Percentiles rank a stretch among this genome's conserved stretches.
Evolutionary conservation across 1,140 invertebrate species (phyloP).

Genomic region (Euwallacea fornicatus): DNA sequence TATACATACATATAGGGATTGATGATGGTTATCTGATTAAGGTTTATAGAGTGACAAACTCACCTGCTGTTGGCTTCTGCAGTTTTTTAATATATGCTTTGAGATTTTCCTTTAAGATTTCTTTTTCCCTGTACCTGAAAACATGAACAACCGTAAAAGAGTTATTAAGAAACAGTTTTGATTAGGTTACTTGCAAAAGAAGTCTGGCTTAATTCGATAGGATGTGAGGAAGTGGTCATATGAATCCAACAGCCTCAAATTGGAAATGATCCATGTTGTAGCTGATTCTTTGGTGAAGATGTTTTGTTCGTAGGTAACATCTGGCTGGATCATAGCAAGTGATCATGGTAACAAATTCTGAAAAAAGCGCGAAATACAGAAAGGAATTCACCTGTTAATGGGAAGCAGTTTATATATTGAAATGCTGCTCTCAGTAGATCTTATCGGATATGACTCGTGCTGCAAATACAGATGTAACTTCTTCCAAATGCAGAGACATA

Average conservation of each 20-base stretch:
- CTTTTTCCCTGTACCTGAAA: constrained; percentile 11
- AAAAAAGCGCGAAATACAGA: constrained; percentile 4
- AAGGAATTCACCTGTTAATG: background rate
- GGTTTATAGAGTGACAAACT: too few species aligned
- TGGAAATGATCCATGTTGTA: constrained; percentile 44
- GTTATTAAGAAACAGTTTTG: background rate
- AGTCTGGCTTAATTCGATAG: constrained; percentile 66
- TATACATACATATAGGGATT: background rate
- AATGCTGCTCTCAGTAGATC: background rate
- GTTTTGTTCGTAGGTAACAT: constrained; percentile 67
- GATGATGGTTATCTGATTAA: too few species aligned
- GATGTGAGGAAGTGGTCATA: constrained; percentile 65
- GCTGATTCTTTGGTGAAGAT: constrained; percentile 52
- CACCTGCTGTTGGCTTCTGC: background rate
- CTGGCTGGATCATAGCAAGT: constrained; percentile 61
- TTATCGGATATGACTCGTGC: background rate
- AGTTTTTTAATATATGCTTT: constrained; percentile 7
- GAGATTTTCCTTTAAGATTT: background rate
- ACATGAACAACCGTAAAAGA: background rate
- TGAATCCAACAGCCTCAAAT: constrained; percentile 59
- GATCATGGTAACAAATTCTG: constrained; percentile 4
- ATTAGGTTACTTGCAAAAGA: constrained; percentile 59
- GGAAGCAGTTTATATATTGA: background rate
- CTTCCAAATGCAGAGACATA: background rate
- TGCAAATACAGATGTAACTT: background rate